phyloP scores from a whole-genome alignment of 2,797 vertebrate species.

The Crocodylus rhombifer region DNA sequence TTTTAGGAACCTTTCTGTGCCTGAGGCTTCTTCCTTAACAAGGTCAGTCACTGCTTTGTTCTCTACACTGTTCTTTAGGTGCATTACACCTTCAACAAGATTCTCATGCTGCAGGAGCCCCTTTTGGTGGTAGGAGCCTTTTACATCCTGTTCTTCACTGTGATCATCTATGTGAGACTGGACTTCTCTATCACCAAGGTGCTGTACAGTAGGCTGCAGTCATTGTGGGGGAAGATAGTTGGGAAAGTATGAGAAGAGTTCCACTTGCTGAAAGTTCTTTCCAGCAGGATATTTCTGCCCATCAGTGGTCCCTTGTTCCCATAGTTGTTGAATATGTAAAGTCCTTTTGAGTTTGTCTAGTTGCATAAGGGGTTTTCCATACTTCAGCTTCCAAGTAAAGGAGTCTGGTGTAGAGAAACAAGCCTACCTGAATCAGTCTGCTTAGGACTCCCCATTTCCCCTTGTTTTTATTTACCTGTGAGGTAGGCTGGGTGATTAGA shows the following conservation, averaged over 20 bases:
- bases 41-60: not conserved
- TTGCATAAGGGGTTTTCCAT: not conserved
- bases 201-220: not conserved
- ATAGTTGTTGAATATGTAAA: not conserved
- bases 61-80: conserved; percentile 81
- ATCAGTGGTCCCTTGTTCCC: not conserved
- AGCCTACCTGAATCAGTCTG: not conserved
- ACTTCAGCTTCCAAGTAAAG: not conserved
- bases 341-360: not conserved
- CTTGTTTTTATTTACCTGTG: not conserved
- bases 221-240: not conserved
- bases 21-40: not conserved
- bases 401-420: not conserved
- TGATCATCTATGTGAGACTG: conserved; percentile 96
- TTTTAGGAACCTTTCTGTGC: not conserved
- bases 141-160: conserved; percentile 98
- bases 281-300: fast-evolving
- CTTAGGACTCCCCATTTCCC: not conserved
- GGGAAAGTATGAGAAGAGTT: not conserved
- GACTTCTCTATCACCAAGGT: conserved; percentile 99
- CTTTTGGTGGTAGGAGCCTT: conserved; percentile 96
- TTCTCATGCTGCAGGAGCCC: conserved; percentile 98
- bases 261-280: fast-evolving
- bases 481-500: not conserved
- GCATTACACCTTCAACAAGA: conserved; percentile 97